phyloP scores from a whole-genome alignment of 2,113 vertebrate genomes.

The Lonchura striata region DNA sequence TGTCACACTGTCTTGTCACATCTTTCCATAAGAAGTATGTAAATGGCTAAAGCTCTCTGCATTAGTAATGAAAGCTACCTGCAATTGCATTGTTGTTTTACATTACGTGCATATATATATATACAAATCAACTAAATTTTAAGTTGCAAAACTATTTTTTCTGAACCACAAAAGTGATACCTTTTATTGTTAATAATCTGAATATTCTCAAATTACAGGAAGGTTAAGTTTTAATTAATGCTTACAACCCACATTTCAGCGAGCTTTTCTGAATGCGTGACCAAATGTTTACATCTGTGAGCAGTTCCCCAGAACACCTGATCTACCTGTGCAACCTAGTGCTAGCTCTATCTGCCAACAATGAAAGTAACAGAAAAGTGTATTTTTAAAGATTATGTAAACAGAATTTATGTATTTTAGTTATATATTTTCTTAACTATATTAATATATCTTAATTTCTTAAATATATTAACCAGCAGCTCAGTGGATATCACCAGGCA shows the following conservation, averaged over 20 bases:
- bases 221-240: not conserved
- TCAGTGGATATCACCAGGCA: not conserved
- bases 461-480: not conserved
- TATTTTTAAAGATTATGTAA: not conserved
- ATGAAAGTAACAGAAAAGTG: not conserved
- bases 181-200: not conserved
- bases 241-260: not conserved
- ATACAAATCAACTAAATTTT: not conserved
- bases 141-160: not conserved
- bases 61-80: not conserved
- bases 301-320: not conserved
- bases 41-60: not conserved
- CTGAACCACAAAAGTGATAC: not conserved
- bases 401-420: not conserved
- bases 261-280: not conserved
- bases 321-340: not conserved
- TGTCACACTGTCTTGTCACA: not conserved
- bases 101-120: not conserved
- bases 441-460: not conserved
- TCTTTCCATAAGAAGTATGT: not conserved
- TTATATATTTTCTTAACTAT: not conserved
- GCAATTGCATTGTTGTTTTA: not conserved
- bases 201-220: not conserved
- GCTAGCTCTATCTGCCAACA: not conserved
- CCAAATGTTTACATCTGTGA: not conserved